Evolutionary conservation across 2,113 vertebrate genomes (phyloP), one percentile per base, ranked within the genome.

Genomic region (Vulpes vulpes): DNA sequence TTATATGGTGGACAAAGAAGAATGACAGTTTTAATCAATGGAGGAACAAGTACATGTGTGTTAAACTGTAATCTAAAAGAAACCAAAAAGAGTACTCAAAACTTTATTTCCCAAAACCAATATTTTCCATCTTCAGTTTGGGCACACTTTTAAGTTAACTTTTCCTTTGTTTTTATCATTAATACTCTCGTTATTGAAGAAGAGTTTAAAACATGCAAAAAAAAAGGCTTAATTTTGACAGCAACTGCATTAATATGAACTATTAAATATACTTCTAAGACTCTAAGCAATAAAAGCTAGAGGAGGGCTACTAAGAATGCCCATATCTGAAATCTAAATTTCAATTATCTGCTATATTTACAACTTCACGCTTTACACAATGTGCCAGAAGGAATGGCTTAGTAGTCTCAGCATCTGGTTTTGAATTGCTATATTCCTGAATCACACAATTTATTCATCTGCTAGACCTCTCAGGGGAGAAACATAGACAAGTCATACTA

Each of bases 341-440:
- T 97, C 95, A 97, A 89, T 95, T 96, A 97, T 94, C 94, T 98
- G 64, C 81, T 94, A n/a, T 87, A 78, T 98, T 98, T 98, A 92
- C 57, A 96, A 83, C 76, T 93, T 82, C 78, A 92, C 35, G 55
- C 49, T 95, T 96, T 89, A 93, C 43, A 95, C 57, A 94, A n/a
- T 30, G 32, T 71, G 76, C 94, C 92, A 92, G 89, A 97, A 97
- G 81, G 96, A 62, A 92, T 76, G 95, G n/a, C 88, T 95, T 83
- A 65, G 81, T 87, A 57, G 94, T 69, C 79, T 91, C 38, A 82
- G 84, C 82, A 65, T 79, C 91, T 96, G 95, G 76, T 89, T 95
- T 82, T 62, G 59, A 97, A 89, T 51, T 94, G 88, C 84, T 91
- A 1, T 82, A 67, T 76, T 97, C 65, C n/a, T 78, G 69, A 78